phyloP scores from a whole-genome alignment of 1,140 invertebrate genomes.

The Drosophila arizonae region DNA sequence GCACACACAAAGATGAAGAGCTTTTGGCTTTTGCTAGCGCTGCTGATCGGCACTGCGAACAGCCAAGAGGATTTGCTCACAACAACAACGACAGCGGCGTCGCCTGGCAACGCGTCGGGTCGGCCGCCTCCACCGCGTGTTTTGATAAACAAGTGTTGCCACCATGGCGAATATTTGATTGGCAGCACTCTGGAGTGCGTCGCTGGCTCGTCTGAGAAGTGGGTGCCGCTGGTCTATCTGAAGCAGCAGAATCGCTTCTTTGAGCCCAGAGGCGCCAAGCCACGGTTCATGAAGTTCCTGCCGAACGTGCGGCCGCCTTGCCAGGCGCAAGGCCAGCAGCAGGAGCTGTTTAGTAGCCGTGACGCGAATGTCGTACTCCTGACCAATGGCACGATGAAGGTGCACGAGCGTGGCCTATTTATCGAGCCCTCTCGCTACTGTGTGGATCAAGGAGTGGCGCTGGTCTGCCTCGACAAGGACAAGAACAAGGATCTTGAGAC shows the following conservation, averaged over 20 bases:
- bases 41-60: slow-evolving; percentile 4
- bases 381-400: slow-evolving; percentile 84
- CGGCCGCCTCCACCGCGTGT: slow-evolving; percentile 53
- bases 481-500: slow-evolving; percentile 23
- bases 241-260: slow-evolving; percentile 64
- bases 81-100: not conserved
- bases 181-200: slow-evolving; percentile 56
- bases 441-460: slow-evolving; percentile 84
- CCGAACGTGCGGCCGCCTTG: slow-evolving; percentile 64
- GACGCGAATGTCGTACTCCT: slow-evolving; percentile 76
- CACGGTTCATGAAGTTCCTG: slow-evolving; percentile 68
- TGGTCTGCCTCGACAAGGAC: slow-evolving; percentile 84
- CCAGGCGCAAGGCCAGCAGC: slow-evolving; percentile 11
- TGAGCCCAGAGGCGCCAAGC: slow-evolving; percentile 55
- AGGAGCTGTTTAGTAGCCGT: slow-evolving; percentile 60
- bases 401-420: slow-evolving; percentile 77
- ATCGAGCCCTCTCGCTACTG: slow-evolving; percentile 85
- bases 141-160: slow-evolving; percentile 80
- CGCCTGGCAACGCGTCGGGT: not conserved
- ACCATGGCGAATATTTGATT: slow-evolving; percentile 70
- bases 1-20: slow-evolving; percentile 18
- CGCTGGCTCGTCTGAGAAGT: slow-evolving; percentile 61
- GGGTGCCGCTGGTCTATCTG: slow-evolving; percentile 73
- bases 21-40: slow-evolving; percentile 12
- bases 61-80: not conserved